These are phyloP conservation scores for Oceanites oceanicus DNA, from an alignment of 2,113 vertebrate genomes.

Conservation along the genomic window DNA sequence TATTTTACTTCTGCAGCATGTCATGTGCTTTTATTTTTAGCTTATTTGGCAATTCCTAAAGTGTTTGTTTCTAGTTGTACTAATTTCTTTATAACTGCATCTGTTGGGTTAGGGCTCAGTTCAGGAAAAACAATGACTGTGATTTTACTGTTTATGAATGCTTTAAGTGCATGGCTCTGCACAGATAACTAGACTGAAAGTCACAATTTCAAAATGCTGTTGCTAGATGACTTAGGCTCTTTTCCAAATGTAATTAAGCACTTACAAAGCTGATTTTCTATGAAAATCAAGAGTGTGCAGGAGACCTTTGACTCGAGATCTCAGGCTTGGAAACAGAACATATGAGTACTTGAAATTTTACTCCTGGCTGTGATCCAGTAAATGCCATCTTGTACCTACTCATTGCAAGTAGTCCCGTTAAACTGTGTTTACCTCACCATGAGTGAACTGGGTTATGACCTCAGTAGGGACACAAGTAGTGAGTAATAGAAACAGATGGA, in stretches of 20 bases:
- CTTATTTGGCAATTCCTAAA: conserved; percentile 30
- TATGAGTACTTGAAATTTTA: background rate
- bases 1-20: background rate
- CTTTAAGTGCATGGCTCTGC: background rate
- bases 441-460: conserved; percentile 1
- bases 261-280: background rate
- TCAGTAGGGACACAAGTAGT: background rate
- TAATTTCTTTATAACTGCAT: conserved; percentile 23
- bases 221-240: conserved; percentile 17
- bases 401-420: background rate
- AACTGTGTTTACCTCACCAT: conserved; percentile 29
- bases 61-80: conserved; percentile 43
- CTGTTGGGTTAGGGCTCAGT: conserved; percentile 5
- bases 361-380: background rate
- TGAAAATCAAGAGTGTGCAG: background rate
- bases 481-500: conserved; percentile 31
- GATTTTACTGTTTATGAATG: conserved; percentile 11
- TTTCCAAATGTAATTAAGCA: conserved; percentile 31
- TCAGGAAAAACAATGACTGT: conserved; percentile 37
- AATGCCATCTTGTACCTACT: background rate
- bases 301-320: background rate
- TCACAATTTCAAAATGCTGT: background rate
- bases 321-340: background rate
- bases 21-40: conserved; percentile 50
- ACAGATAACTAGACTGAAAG: conserved; percentile 7